Percentiles rank a stretch among this genome's conserved stretches.
phyloP scores from a whole-genome alignment of 2,888 invertebrate species.

The Agrochola lota region DNA sequence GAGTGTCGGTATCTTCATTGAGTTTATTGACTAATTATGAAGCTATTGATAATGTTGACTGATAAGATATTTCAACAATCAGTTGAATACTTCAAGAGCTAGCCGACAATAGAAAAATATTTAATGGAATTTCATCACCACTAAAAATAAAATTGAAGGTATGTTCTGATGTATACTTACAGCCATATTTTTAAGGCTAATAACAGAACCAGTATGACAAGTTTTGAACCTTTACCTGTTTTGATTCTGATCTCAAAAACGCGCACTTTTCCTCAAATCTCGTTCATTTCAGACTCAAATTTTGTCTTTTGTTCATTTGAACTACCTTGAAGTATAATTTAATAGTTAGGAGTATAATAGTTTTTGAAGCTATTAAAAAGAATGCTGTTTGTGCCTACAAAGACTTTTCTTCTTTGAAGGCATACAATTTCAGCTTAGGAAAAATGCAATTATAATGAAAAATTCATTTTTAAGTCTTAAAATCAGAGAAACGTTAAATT shows the following conservation, averaged over 20 bases:
- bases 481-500: neutral
- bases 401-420: neutral
- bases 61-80: conserved; percentile 43
- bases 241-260: conserved; percentile 29
- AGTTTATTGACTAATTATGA: conserved; percentile 43
- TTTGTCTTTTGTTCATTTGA: neutral
- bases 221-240: conserved; percentile 32
- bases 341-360: neutral
- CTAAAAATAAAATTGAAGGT: neutral
- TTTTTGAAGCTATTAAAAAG: neutral
- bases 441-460: neutral
- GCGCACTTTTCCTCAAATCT: conserved; percentile 7
- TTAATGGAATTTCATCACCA: neutral
- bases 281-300: neutral
- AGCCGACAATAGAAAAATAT: neutral
- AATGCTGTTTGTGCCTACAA: too few species aligned
- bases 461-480: neutral
- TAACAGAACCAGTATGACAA: conserved; percentile 19
- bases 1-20: conserved; percentile 34
- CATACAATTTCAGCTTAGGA: neutral
- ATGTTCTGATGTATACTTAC: neutral
- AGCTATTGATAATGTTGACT: conserved; percentile 22
- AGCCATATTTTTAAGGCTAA: neutral
- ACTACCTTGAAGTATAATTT: neutral
- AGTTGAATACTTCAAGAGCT: conserved; percentile 10